Evolutionary conservation across 2,888 invertebrate genomes (phyloP).

Genomic region (Amblyjoppa proteus): DNA sequence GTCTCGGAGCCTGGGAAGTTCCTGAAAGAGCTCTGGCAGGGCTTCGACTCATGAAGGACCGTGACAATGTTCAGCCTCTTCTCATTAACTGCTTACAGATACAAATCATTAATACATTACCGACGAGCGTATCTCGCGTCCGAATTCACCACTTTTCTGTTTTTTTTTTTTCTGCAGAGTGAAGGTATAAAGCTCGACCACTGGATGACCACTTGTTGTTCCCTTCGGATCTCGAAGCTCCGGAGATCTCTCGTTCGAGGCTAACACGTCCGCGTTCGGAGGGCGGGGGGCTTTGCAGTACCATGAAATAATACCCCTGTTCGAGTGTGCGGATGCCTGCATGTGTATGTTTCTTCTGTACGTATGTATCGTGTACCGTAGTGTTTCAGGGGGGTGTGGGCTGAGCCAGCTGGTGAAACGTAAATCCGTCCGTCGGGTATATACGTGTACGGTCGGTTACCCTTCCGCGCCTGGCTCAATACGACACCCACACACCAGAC

Average conservation of each 20-base stretch:
- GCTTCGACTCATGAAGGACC: too few species aligned
- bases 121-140: too few species aligned
- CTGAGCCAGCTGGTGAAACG: conserved; percentile 57
- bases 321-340: not conserved
- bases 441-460: conserved; percentile 51
- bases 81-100: too few species aligned
- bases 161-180: not conserved
- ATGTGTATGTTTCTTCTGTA: conserved; percentile 8
- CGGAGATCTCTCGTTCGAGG: conserved; percentile 37
- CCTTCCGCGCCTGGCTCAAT: conserved; percentile 24
- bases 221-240: conserved; percentile 39
- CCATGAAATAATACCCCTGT: conserved; percentile 35
- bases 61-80: too few species aligned
- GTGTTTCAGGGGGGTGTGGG: conserved; percentile 23
- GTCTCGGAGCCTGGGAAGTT: too few species aligned
- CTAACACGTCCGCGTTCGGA: conserved; percentile 43
- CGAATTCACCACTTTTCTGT: not conserved
- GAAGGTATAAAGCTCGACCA: conserved; percentile 16
- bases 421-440: conserved; percentile 59
- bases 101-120: too few species aligned
- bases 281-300: conserved; percentile 25
- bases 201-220: conserved; percentile 63
- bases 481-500: conserved; percentile 3
- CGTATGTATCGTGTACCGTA: conserved; percentile 8
- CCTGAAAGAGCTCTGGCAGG: too few species aligned